phyloP scores from a whole-genome alignment of 1,140 invertebrate genomes.

The Camponotus vicinus region DNA sequence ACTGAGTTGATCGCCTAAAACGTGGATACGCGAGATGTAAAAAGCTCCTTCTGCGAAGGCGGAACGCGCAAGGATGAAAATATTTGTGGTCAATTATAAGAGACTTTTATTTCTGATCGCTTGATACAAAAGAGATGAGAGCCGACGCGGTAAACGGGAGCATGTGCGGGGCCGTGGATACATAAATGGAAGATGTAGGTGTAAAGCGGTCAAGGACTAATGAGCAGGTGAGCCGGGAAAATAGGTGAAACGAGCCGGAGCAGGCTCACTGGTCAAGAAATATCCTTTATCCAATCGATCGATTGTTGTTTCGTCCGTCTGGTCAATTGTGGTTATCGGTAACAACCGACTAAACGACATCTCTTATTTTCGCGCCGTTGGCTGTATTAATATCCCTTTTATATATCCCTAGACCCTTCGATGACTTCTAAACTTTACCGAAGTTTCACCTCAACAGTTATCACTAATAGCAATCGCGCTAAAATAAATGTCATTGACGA shows the following conservation, averaged over 20 bases:
- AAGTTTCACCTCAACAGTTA: slow-evolving; percentile 5
- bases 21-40: background rate
- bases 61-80: slow-evolving; percentile 26
- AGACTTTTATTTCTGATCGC: slow-evolving; percentile 50
- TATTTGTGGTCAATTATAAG: slow-evolving; percentile 54
- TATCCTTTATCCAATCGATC: slow-evolving; percentile 64
- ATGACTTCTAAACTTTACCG: slow-evolving; percentile 17
- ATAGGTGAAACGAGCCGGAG: slow-evolving; percentile 60
- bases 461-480: background rate
- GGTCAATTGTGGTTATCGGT: slow-evolving; percentile 59
- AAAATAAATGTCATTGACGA: background rate
- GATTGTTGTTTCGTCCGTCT: slow-evolving; percentile 63
- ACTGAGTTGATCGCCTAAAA: background rate
- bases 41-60: slow-evolving; percentile 1
- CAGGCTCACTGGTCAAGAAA: slow-evolving; percentile 63
- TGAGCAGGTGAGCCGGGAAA: slow-evolving; percentile 68
- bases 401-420: background rate
- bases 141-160: slow-evolving; percentile 49
- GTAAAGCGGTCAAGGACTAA: slow-evolving; percentile 73
- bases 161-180: slow-evolving; percentile 59
- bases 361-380: slow-evolving; percentile 45
- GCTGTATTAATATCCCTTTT: slow-evolving; percentile 39
- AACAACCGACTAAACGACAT: slow-evolving; percentile 28
- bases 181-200: slow-evolving; percentile 65
- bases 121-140: slow-evolving; percentile 44